phyloP scores from a whole-genome alignment of 1,140 invertebrate species.

The Bombus confusus region DNA sequence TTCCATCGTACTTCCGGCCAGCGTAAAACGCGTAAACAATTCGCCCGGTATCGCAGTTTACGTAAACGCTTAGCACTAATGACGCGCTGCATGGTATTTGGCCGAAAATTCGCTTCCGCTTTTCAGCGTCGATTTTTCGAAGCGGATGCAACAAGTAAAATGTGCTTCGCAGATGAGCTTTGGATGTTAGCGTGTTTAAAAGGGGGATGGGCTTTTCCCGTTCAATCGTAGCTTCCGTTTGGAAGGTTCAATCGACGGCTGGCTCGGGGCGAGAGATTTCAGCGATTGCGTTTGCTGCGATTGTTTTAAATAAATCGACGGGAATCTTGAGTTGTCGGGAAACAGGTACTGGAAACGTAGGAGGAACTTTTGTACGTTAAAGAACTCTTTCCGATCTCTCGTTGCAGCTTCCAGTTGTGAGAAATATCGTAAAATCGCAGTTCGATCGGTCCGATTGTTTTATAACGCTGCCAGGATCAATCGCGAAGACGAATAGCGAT shows the following conservation, averaged over 20 bases:
- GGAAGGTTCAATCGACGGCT: background rate
- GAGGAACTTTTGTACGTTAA: too few species aligned
- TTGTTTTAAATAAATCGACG: background rate
- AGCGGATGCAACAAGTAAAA: constrained; percentile 35
- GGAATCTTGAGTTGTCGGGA: background rate
- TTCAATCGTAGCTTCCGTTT: background rate
- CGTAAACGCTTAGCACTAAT: constrained; percentile 34
- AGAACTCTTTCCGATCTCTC: too few species aligned
- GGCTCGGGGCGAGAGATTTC: background rate
- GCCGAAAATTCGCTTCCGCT: constrained; percentile 25
- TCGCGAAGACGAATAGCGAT: too few species aligned
- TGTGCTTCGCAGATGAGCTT: background rate
- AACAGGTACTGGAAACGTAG: too few species aligned
- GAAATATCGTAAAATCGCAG: too few species aligned
- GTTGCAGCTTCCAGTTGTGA: too few species aligned
- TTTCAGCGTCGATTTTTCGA: background rate
- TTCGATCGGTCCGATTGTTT: too few species aligned
- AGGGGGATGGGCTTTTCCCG: background rate
- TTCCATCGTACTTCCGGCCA: constrained; percentile 40
- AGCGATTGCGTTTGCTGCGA: background rate
- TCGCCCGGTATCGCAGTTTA: constrained; percentile 18
- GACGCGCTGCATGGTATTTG: background rate
- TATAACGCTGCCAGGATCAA: too few species aligned
- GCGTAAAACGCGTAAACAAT: constrained; percentile 33
- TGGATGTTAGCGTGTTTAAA: background rate